Base-by-base conservation (phyloP, 2,113 vertebrate genomes). In the Melanostigma gelatinosum region DNA sequence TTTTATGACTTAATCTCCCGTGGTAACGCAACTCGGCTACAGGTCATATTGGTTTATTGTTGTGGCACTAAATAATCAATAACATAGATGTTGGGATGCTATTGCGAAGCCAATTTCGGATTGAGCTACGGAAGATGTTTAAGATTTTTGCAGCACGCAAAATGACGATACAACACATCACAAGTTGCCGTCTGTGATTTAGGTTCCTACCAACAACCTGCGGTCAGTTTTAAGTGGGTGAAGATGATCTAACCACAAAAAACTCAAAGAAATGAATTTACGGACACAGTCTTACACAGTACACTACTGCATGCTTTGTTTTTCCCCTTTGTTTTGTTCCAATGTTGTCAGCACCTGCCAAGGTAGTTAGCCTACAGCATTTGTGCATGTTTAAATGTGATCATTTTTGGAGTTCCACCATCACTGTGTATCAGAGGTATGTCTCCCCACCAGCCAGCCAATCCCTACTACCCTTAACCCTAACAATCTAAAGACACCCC, bases 341-440 rank as follows among this genome's bases (percentile, higher is more conserved):
- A 22, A 13, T 76, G 66, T 73, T 74, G 36, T 68, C 78, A 48
- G 70, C 67, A 71, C 75, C 44, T 52, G 69, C 61, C 50, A 22
- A 60, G 46, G 50, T 75, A 75, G 55, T 80, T 68, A 80, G 83
- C 94, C 94, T 90, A 46, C 82, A 94, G 95, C 94, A 91, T 95
- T 95, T 95, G 92, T 95, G 90, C 93, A 90, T 93, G 94, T 95
- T 94, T 93, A 91, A 95, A 95, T 95, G 74, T 32, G 77, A 89
- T 85, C 40, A 95, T 96, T 96, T 95, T 94, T 95, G 95, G 92
- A 18, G 27, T 52, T 64, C 24, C 24, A 29, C 27, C 42, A 29
- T 82, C 42, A 8, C 44, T 44, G 36, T 38, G 46, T 68, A 11
- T 42, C 63, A 74, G 67, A 73, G 71, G 60, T 58, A 67, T 48